These are phyloP conservation scores for Iselma pallidipennis DNA, from an alignment of 2,888 invertebrate genomes.

Conservation along the genomic window DNA sequence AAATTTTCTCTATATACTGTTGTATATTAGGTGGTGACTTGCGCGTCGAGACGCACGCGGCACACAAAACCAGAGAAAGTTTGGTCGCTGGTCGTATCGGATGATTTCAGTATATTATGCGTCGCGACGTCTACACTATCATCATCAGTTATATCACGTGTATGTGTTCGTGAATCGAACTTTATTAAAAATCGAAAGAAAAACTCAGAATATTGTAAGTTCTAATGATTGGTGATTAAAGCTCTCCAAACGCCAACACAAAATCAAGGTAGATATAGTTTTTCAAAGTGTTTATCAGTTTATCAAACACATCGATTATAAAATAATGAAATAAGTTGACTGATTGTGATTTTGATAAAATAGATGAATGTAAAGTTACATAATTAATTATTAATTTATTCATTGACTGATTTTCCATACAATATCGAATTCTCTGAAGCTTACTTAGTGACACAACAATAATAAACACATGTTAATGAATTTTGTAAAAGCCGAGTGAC, in stretches of 20 bases:
- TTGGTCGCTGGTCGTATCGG: background rate
- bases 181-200: background rate
- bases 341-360: too few species aligned
- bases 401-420: too few species aligned
- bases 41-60: conserved; percentile 4
- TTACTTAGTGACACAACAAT: too few species aligned
- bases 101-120: background rate
- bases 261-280: background rate
- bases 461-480: too few species aligned
- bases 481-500: too few species aligned
- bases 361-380: too few species aligned
- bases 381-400: too few species aligned
- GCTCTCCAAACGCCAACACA: background rate
- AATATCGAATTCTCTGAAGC: too few species aligned
- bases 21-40: background rate
- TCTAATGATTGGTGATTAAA: background rate
- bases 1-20: background rate
- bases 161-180: background rate
- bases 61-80: background rate
- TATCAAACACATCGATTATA: too few species aligned
- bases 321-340: too few species aligned
- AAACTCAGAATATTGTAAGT: background rate
- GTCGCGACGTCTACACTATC: background rate
- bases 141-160: background rate
- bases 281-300: background rate